phyloP scores from a whole-genome alignment of 2,888 invertebrate species.

The Coenonympha glycerion region DNA sequence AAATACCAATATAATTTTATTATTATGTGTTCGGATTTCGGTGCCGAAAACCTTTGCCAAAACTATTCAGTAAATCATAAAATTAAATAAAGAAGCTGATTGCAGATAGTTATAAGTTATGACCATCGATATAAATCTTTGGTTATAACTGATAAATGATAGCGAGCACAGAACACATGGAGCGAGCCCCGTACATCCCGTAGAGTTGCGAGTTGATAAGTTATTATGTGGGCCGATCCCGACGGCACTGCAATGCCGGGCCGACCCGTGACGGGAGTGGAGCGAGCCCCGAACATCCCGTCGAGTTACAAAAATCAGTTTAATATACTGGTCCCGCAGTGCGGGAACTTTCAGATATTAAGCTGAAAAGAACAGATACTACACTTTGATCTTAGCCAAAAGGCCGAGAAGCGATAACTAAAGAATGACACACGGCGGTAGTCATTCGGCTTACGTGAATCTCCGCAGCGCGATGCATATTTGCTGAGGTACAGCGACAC shows the following conservation, averaged over 20 bases:
- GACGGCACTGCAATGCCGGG: not conserved
- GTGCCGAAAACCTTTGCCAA: too few relatives aligned
- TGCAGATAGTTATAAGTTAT: too few relatives aligned
- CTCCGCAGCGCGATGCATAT: not conserved
- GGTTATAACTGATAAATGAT: too few relatives aligned
- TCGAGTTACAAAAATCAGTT: not conserved
- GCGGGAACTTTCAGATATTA: too few relatives aligned
- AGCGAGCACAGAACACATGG: too few relatives aligned
- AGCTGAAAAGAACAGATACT: constrained; percentile 1
- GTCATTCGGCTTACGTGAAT: not conserved
- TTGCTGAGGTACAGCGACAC: not conserved
- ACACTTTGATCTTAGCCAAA: constrained; percentile 1
- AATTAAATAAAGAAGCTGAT: too few relatives aligned
- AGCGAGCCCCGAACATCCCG: constrained; percentile 1
- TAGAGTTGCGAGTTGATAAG: too few relatives aligned
- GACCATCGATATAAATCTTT: too few relatives aligned
- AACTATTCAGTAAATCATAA: too few relatives aligned
- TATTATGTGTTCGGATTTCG: too few relatives aligned
- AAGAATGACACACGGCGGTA: not conserved
- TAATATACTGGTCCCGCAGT: constrained; percentile 1
- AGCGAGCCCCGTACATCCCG: too few relatives aligned
- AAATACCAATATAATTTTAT: too few relatives aligned
- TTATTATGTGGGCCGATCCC: not conserved
- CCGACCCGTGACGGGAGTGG: not conserved
- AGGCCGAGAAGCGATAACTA: not conserved